These are phyloP conservation scores for Synanthedon andrenaeformis DNA, from an alignment of 2,888 invertebrate species.

Conservation along the genomic window DNA sequence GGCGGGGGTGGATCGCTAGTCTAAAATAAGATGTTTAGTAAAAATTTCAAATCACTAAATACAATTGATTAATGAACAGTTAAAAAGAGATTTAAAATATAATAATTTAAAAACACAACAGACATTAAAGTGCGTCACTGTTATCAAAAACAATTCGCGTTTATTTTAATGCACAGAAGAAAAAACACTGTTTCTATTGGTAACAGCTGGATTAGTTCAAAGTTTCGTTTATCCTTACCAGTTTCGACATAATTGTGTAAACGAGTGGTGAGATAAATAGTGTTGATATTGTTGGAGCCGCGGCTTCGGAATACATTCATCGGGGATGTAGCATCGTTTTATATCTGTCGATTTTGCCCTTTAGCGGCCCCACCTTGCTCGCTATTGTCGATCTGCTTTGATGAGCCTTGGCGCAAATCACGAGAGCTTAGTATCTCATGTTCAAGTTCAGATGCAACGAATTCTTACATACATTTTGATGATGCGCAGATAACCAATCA, in stretches of 20 bases:
- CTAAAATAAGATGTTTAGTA: no score
- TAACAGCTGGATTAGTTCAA: neutral
- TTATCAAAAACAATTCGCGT: neutral
- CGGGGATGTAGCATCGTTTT: constrained; percentile 53
- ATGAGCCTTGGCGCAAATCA: constrained; percentile 27
- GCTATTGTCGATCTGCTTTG: constrained; percentile 45
- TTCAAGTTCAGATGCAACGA: neutral
- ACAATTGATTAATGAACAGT: no score
- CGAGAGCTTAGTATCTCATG: constrained; percentile 7
- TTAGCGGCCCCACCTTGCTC: constrained; percentile 62
- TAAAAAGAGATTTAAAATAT: no score
- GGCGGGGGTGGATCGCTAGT: no score
- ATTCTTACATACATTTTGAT: neutral
- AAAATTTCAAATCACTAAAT: no score
- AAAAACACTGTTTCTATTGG: neutral
- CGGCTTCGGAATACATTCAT: constrained; percentile 36
- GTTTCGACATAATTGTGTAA: constrained; percentile 33
- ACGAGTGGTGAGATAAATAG: neutral
- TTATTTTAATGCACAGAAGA: neutral
- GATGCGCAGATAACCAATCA: neutral
- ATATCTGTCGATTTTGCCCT: constrained; percentile 59
- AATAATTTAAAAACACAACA: no score
- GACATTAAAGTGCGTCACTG: neutral
- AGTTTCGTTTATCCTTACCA: constrained; percentile 30
- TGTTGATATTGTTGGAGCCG: constrained; percentile 21